Evolutionary conservation across 2,113 vertebrate species (phyloP).

Genomic region (Morone saxatilis): DNA sequence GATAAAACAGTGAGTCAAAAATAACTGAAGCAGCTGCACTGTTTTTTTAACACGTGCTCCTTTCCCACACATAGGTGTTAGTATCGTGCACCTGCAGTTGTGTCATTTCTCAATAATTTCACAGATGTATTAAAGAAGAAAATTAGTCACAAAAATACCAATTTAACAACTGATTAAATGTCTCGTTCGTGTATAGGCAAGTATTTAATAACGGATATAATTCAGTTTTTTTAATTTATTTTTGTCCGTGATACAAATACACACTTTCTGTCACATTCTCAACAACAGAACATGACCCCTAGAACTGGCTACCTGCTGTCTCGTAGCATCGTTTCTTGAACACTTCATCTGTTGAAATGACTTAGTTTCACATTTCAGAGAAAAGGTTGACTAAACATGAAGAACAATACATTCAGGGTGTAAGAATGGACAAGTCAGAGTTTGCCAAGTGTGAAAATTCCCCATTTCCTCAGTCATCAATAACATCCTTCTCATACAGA

Average conservation of each 20-base stretch:
- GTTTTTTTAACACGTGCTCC: background rate
- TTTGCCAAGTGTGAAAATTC: conserved; percentile 18
- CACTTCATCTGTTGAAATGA: background rate
- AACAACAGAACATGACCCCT: background rate
- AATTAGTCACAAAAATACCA: background rate
- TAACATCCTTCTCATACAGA: background rate
- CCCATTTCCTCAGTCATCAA: background rate
- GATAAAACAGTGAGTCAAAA: background rate
- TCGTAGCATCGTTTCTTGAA: background rate
- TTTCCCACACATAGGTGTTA: background rate
- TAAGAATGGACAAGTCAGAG: background rate
- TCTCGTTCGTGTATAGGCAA: no score
- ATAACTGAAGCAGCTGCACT: background rate
- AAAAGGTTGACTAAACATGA: background rate
- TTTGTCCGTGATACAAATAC: background rate
- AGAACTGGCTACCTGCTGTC: background rate
- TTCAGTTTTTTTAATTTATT: background rate
- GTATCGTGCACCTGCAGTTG: background rate
- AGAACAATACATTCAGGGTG: background rate
- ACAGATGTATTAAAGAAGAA: background rate
- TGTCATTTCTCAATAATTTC: background rate
- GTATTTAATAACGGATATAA: background rate
- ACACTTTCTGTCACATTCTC: background rate
- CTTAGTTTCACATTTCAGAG: background rate
- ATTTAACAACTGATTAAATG: background rate